Conservation (phyloP, 2,888 invertebrate genomes). For the Scelioninae gen. 2 region DNA sequence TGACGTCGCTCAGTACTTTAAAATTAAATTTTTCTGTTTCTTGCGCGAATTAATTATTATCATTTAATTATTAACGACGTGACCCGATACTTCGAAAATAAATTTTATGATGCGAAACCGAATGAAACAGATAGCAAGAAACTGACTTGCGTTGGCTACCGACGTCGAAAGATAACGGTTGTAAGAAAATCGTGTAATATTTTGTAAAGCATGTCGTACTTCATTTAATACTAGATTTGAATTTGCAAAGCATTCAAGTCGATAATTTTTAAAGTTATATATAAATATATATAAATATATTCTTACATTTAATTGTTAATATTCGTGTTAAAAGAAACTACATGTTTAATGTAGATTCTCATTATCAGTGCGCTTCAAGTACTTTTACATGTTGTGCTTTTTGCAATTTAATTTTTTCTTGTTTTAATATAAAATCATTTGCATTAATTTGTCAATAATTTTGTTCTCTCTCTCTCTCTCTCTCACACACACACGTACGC, state of each 20-base stretch:
- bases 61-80: conserved; percentile 36
- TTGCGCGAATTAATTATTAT: conserved; percentile 49
- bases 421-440: conserved; percentile 13
- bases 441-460: neutral
- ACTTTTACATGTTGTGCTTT: conserved; percentile 55
- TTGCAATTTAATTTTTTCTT: conserved; percentile 31
- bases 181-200: conserved; percentile 59
- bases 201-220: conserved; percentile 60
- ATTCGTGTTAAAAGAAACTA: conserved; percentile 53
- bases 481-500: too few relatives aligned
- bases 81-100: conserved; percentile 43
- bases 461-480: conserved; percentile 1
- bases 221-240: conserved; percentile 56
- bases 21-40: conserved; percentile 54
- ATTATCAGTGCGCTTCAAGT: conserved; percentile 55
- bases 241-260: conserved; percentile 57
- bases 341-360: conserved; percentile 45
- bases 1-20: conserved; percentile 56
- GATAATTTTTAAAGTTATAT: conserved; percentile 57
- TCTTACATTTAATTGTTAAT: conserved; percentile 57
- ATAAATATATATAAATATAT: conserved; percentile 54
- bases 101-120: conserved; percentile 28
- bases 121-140: conserved; percentile 35
- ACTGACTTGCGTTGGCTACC: conserved; percentile 54
- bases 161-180: conserved; percentile 57